These are phyloP conservation scores for Bothrops jararaca DNA, from an alignment of 2,113 vertebrate genomes.

Conservation along the genomic window DNA sequence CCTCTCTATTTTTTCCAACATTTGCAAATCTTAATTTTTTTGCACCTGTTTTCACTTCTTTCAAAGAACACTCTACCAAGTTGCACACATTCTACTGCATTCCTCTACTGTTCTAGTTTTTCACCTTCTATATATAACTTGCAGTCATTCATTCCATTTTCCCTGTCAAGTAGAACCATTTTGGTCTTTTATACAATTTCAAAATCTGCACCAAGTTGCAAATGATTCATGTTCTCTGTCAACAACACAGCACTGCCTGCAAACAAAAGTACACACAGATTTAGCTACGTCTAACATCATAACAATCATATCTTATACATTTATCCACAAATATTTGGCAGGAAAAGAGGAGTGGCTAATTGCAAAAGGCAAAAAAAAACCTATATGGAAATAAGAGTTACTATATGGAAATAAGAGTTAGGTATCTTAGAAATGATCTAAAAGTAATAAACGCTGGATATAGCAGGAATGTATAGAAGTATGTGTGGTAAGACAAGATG, in stretches of 20 bases:
- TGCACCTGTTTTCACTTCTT: not conserved
- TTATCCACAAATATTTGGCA: not conserved
- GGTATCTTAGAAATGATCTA: not conserved
- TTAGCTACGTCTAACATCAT: not conserved
- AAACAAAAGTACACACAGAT: not conserved
- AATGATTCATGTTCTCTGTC: not conserved
- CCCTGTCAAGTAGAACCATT: not conserved
- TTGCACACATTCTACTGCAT: not conserved
- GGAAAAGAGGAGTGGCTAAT: not conserved
- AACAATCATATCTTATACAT: not conserved
- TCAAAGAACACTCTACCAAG: not conserved
- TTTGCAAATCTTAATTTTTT: not conserved
- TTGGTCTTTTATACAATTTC: not conserved
- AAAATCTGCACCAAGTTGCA: not conserved
- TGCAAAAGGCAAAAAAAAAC: not conserved
- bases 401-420: not conserved
- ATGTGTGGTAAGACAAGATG: not conserved
- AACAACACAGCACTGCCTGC: not conserved
- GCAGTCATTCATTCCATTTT: not conserved
- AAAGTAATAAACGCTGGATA: not conserved
- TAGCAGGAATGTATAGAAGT: not conserved
- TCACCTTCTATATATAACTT: not conserved
- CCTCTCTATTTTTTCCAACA: not conserved
- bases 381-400: not conserved
- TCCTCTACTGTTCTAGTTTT: not conserved